These are phyloP conservation scores for Callocephalon fimbriatum DNA, from an alignment of 2,113 vertebrate genomes.

Conservation along the genomic window DNA sequence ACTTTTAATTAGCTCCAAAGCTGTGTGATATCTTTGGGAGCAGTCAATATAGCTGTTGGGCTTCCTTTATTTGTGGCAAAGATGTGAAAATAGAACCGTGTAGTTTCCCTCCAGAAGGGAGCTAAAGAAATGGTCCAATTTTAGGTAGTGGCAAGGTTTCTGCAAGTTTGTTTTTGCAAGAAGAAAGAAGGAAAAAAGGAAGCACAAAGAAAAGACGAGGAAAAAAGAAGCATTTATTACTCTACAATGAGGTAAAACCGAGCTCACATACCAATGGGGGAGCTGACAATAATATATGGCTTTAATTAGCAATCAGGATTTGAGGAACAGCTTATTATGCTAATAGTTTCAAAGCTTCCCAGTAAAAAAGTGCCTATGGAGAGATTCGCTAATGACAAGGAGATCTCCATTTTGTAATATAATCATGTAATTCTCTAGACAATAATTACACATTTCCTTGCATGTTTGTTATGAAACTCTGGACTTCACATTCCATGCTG, in stretches of 20 bases:
- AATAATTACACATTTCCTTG: conserved; percentile 46
- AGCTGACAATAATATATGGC: conserved; percentile 61
- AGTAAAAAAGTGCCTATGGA: conserved; percentile 48
- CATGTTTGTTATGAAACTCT: conserved; percentile 1
- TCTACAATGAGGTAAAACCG: conserved; percentile 46
- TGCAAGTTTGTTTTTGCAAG: not conserved
- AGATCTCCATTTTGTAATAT: conserved; percentile 57
- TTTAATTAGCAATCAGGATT: conserved; percentile 73
- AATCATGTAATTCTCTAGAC: conserved; percentile 37
- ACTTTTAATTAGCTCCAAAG: conserved; percentile 40
- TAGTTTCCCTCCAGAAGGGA: not conserved
- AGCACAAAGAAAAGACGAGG: not conserved
- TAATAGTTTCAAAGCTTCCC: conserved; percentile 54
- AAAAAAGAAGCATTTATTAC: conserved; percentile 47
- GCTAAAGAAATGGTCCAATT: not conserved
- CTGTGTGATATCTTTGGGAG: not conserved
- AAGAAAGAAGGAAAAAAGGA: not conserved
- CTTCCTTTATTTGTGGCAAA: not conserved
- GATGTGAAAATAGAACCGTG: not conserved
- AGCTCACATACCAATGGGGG: conserved; percentile 47
- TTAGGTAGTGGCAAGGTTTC: not conserved
- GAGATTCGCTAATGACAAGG: conserved; percentile 47
- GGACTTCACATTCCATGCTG: not conserved
- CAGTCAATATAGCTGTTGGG: not conserved
- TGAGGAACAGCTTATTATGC: conserved; percentile 64